Conservation (phyloP, 35 echinoderm and acorn worm species). For the Patiria miniata region DNA sequence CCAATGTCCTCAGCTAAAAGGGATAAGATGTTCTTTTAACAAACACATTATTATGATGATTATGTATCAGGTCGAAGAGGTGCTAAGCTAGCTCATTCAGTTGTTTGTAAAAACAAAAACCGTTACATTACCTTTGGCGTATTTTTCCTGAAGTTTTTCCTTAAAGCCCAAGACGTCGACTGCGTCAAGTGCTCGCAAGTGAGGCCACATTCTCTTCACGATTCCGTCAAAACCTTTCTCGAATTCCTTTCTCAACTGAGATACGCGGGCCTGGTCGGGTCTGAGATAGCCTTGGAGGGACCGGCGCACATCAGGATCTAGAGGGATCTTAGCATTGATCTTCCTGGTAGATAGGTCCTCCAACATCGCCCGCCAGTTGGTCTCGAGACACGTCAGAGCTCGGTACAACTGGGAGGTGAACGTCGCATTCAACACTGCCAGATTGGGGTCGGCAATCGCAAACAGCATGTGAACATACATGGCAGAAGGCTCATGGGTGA, state of each 20-base stretch:
- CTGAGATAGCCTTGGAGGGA: background rate
- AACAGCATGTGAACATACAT: conserved; percentile 53
- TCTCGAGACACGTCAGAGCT: conserved; percentile 24
- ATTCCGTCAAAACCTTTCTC: conserved; percentile 68
- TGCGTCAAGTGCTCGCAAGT: background rate
- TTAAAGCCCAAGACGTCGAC: conserved; percentile 32
- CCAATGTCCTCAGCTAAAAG: no score
- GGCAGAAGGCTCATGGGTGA: conserved; percentile 35
- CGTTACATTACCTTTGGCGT: conserved; percentile 33
- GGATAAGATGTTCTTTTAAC: no score
- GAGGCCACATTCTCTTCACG: conserved; percentile 59
- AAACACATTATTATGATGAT: no score
- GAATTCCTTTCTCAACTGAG: conserved; percentile 51
- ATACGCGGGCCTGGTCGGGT: conserved; percentile 36
- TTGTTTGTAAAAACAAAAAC: no score
- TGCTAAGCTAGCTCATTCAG: no score
- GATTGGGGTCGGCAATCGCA: no score
- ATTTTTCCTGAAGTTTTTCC: conserved; percentile 28
- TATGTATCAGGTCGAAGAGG: no score
- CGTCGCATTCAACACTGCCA: no score
- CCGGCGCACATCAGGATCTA: conserved; percentile 16
- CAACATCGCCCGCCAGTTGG: conserved; percentile 44
- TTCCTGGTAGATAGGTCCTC: conserved; percentile 34
- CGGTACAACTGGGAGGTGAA: no score
- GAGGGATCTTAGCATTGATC: conserved; percentile 26